phyloP scores from a whole-genome alignment of 53 echinoderm and acorn worm species.

The Stichopus horrens region DNA sequence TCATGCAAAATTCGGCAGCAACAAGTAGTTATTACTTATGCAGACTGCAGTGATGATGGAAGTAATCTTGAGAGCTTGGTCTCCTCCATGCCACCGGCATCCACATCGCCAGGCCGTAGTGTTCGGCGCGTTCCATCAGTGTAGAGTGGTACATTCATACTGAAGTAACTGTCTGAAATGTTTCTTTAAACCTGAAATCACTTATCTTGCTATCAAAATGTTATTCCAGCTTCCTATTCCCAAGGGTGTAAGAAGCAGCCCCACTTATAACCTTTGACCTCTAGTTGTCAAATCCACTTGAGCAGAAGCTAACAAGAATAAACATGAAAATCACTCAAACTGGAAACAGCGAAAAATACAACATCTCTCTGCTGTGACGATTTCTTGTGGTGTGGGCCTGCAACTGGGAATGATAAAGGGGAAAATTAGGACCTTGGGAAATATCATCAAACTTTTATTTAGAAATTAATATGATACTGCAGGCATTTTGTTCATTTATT shows the following conservation, averaged over 20 bases:
- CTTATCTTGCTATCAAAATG: background rate
- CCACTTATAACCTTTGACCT: constrained; percentile 13
- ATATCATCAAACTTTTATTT: background rate
- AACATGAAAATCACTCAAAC: background rate
- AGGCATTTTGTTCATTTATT: too few species aligned
- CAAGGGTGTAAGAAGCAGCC: background rate
- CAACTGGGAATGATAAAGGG: background rate
- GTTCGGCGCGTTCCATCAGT: too few species aligned
- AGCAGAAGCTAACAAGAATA: background rate
- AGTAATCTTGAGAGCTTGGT: too few species aligned
- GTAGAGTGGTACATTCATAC: too few species aligned
- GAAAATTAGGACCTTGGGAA: constrained; percentile 3
- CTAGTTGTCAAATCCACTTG: constrained; percentile 15
- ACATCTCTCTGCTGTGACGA: too few species aligned
- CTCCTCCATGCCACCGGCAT: too few species aligned
- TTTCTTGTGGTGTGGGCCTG: background rate
- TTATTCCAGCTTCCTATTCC: background rate
- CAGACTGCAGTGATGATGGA: too few species aligned
- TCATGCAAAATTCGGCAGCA: too few species aligned
- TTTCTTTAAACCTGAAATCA: background rate
- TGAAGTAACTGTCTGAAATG: too few species aligned
- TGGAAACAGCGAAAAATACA: background rate
- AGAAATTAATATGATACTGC: too few species aligned
- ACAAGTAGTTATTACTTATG: too few species aligned
- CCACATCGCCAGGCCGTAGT: too few species aligned